Base-by-base conservation (phyloP, 2,113 vertebrate species). In the Artemisiospiza belli region DNA sequence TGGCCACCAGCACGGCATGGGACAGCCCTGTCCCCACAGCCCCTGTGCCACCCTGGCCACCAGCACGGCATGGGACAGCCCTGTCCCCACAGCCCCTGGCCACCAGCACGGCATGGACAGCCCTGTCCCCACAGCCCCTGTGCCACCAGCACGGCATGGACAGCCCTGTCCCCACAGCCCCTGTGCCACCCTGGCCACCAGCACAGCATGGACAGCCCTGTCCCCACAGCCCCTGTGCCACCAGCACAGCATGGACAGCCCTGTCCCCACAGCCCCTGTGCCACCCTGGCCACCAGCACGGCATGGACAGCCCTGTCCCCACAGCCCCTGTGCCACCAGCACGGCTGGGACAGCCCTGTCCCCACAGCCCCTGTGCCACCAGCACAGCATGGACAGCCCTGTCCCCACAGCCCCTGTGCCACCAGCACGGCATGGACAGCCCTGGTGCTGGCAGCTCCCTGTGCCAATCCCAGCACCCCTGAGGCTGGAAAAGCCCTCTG, bases 1-100 rank as follows among this genome's bases (percentile, higher is more conserved):
- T n/a, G n/a, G n/a, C n/a, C n/a, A n/a, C n/a, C n/a, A n/a, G 52
- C 52, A 15, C 0, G 2, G 74, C 2, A 21, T 9, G n/a, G 67
- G 61, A 41, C 3, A 6, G 21, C 35, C 28, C 62, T 2, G 39
- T 19, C 67, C 43, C 37, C 37, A 9, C 37, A 37, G 37, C 37
- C 37, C 37, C 37, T 37, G 37, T 37, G 9, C 37, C 37, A 37
- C 41, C 69, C 58, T 27, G 58, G 2, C 6, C 90, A 49, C 51
- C 51, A 28, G 27, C 41, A 41, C 13, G 13, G 68, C 3, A 20
- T 7, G 67, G 67, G n/a, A 35, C 3, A 6, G 21, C 35, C 28
- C 61, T 2, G 39, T 18, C 67, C 43, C 20, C 63, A n/a, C 6
- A 46, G 44, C 19, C 44, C 44, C 58, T 27, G 58, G 49, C 49